Evolutionary conservation across 2,888 invertebrate species (phyloP).

Genomic region (Cephus sareptanus): DNA sequence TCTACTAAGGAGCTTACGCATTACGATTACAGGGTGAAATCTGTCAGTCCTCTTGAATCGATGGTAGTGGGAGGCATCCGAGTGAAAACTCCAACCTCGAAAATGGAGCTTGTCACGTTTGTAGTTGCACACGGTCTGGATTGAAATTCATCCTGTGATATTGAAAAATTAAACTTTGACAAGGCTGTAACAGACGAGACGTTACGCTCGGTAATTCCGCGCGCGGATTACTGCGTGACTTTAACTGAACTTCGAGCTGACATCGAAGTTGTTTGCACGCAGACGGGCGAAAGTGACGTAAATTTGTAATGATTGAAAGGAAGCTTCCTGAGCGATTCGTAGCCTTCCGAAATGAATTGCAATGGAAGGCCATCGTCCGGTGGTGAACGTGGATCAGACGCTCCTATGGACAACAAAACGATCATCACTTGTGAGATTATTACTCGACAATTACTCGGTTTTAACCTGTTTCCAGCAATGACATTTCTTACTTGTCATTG

Average conservation of each 20-base stretch:
- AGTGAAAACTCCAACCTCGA: conserved; percentile 31
- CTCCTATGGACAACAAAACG: conserved; percentile 75
- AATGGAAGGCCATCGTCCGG: conserved; percentile 54
- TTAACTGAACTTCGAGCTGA: neutral
- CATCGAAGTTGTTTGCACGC: conserved; percentile 13
- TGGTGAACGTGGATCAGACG: conserved; percentile 44
- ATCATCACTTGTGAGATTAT: conserved; percentile 78
- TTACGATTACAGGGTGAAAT: neutral
- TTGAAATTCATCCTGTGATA: neutral
- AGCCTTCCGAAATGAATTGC: conserved; percentile 60
- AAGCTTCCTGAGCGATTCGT: conserved; percentile 36
- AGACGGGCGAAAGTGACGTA: conserved; percentile 35
- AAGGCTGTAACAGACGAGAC: neutral
- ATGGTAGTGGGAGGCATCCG: neutral
- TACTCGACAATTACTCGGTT: conserved; percentile 5
- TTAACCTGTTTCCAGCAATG: conserved; percentile 18
- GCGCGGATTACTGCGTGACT: neutral
- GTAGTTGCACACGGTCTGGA: neutral
- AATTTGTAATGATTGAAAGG: conserved; percentile 52
- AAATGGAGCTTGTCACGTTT: conserved; percentile 33
- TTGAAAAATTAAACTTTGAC: neutral
- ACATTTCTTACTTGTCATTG: conserved; percentile 30
- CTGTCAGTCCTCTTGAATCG: neutral
- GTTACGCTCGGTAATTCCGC: neutral
- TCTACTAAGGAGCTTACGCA: neutral